A percentile compares a stretch with the other conserved stretches of the same genome.
Conservation (phyloP, 1,140 invertebrate species). For the Diorhabda elongata region DNA sequence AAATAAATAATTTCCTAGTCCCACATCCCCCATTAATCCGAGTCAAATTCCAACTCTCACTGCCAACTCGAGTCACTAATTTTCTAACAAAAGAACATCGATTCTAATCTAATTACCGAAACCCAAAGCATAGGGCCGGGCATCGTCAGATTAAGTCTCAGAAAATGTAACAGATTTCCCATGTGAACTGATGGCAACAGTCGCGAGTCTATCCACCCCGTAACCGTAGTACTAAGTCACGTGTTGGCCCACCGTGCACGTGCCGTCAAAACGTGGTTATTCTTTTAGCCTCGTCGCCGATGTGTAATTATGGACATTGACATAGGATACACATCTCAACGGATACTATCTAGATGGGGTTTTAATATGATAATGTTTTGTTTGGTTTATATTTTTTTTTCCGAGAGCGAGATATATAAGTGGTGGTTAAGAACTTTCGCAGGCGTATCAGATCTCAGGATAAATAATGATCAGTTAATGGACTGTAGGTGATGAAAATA, state of each 20-base stretch:
- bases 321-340: slow-evolving; percentile 12
- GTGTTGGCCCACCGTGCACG: slow-evolving; percentile 19
- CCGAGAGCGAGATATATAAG: background rate
- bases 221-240: slow-evolving; percentile 24
- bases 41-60: slow-evolving; percentile 4
- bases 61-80: slow-evolving; percentile 9
- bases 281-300: slow-evolving; percentile 10
- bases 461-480: background rate
- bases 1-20: slow-evolving; percentile 10
- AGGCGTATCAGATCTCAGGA: background rate
- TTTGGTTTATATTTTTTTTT: slow-evolving; percentile 6
- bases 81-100: slow-evolving; percentile 20
- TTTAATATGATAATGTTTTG: slow-evolving; percentile 20
- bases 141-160: background rate
- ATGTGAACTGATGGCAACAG: slow-evolving; percentile 23
- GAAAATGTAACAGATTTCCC: slow-evolving; percentile 26
- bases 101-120: slow-evolving; percentile 26
- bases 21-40: slow-evolving; percentile 4
- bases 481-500: too few species aligned
- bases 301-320: slow-evolving; percentile 17
- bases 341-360: slow-evolving; percentile 10
- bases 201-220: slow-evolving; percentile 13
- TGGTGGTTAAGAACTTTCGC: slow-evolving; percentile 8
- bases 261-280: slow-evolving; percentile 23
- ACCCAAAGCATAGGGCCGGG: slow-evolving; percentile 3